Base-by-base conservation (phyloP, 2,113 vertebrate genomes). In the Neodontobutis hainanensis region DNA sequence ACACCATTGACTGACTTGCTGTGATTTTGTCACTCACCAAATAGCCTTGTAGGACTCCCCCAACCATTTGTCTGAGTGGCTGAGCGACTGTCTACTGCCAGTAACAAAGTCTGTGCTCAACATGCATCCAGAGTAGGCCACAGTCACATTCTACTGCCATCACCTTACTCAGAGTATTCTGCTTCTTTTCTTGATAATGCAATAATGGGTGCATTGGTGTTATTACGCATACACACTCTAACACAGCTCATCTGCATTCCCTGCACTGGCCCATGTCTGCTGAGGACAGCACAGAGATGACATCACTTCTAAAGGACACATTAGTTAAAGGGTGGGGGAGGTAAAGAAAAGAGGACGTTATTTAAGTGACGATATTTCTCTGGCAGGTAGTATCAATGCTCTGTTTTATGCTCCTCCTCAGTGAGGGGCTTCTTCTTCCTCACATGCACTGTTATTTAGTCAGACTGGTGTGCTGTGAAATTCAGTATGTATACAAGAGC, bases 241-340 rank as follows among this genome's bases (percentile, higher is more conserved):
- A 55, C 73, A 45, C 32, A 7, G 42, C 79, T 88, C 82, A 85
- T 89, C 80, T 84, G 83, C 78, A 90, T 87, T 82, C 83, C 8
- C 70, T 68, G 77, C 73, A 58, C 59, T 63, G 61, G 61, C 73
- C 69, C 5, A 19, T 77, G 80, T 51, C 59, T 68, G 66, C 70
- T 67, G 68, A 79, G 71, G 75, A 85, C 71, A 77, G 85, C 82
- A 64, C 47, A 69, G 73, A 69, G 77, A 83, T 85, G 81, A 87
- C 81, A 86, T 90, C 83, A 84, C 80, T 80, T 70, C 49, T 43
- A 79, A 52, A 73, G 75, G 83, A 86, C 75, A 80, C 79, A 84
- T 79, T 69, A 85, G 73, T 70, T 57, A 55, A 51, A 36, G 48
- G 61, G 48, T 27, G 63, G 61, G 42, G 72, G 53, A 65, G 36